Evolutionary conservation across 1,140 invertebrate genomes (phyloP).

Genomic region (Monochamus saltuarius): DNA sequence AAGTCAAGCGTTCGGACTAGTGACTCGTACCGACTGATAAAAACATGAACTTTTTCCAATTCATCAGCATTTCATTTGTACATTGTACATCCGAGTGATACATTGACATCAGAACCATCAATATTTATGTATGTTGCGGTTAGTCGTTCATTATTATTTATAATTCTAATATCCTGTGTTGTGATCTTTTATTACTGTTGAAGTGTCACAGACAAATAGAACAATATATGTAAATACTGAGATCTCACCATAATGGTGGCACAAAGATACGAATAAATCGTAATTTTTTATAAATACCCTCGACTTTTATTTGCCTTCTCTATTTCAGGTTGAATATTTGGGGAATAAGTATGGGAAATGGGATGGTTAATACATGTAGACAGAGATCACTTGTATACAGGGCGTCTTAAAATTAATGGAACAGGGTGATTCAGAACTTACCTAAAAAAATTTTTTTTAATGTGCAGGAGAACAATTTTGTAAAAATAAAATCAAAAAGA

Average conservation of each 20-base stretch:
- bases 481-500: too few relatives aligned
- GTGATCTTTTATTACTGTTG: conserved; percentile 27
- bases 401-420: too few relatives aligned
- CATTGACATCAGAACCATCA: conserved; percentile 3
- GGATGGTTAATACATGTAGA: too few relatives aligned
- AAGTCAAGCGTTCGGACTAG: conserved; percentile 68
- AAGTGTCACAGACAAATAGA: conserved; percentile 20
- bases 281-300: background rate
- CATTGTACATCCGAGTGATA: conserved; percentile 17
- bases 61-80: conserved; percentile 20
- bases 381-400: too few relatives aligned
- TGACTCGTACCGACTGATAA: conserved; percentile 44
- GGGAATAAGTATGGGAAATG: too few relatives aligned
- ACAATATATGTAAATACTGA: conserved; percentile 26
- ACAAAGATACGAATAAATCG: conserved; percentile 6
- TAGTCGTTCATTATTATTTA: conserved; percentile 18
- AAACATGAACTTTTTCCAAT: conserved; percentile 9
- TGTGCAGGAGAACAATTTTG: too few relatives aligned
- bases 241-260: conserved; percentile 24
- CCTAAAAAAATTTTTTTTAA: too few relatives aligned
- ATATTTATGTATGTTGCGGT: conserved; percentile 13
- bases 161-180: conserved; percentile 28
- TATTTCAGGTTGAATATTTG: too few relatives aligned
- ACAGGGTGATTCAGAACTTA: too few relatives aligned
- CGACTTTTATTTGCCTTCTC: too few relatives aligned